Evolutionary conservation across 1,140 invertebrate genomes (phyloP), one percentile per base, ranked within the genome.

Genomic region (Marisa cornuarietis): DNA sequence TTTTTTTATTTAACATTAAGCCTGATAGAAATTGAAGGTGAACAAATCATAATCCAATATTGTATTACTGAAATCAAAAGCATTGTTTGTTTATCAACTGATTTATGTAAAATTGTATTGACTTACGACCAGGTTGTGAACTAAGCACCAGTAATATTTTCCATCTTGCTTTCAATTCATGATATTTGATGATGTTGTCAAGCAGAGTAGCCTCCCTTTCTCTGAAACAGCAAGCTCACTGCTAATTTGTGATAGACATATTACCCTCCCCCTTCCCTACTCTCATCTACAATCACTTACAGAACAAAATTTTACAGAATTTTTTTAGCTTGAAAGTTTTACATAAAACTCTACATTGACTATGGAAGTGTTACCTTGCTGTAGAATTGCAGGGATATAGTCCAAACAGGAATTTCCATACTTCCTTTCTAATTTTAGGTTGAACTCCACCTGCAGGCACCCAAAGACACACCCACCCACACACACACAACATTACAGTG

Each of bases 321-420:
- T 42, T 4, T 42, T 4, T 42, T 42, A 42, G 31, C 31, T 42
- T 42, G 31, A 42, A 42, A 42, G 31, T 42, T 42, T 42, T 42
- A 42, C 6, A 76, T 14, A 63, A 1, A 16, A 18, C 14, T 58
- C n/a, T 58, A 58, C 2, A 58, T 18, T 58, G 54, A 58, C 54
- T 58, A 18, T 18, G 11, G 54, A 58, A 58, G 2, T 58, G 54
- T 11, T 80, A 89, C 88, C 88, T 87, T 79, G 81, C 71, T 49
- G 89, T 90, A 24, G 89, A 89, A 13, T 79, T 84, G 71, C 86
- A 90, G 0, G 89, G 88, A 71, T 88, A 90, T 0, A 90, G 80
- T 52, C 86, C 87, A 86, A 90, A 90, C 63, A 90, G 71, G 76
- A 87, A 89, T 71, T 85, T 84, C 90, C 90, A 90, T 0, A 88